phyloP scores from a whole-genome alignment of 2,113 vertebrate species.

The Nyctereutes procyonoides region DNA sequence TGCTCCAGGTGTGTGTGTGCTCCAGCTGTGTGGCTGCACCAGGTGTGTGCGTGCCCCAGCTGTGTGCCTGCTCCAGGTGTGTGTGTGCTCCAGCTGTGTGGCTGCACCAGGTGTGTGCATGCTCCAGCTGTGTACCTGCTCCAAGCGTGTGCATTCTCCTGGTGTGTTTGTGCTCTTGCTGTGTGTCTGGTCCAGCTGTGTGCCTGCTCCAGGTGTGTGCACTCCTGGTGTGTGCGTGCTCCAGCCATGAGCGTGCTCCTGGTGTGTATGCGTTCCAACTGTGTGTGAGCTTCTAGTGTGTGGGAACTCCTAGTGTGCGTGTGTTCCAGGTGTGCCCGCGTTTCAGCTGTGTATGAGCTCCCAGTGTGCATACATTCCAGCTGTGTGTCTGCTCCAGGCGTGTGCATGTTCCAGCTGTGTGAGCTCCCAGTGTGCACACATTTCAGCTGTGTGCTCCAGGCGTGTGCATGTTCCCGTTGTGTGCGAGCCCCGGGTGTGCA shows the following conservation, averaged over 20 bases:
- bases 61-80: not conserved
- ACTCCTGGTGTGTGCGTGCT: not conserved
- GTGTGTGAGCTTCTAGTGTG: too few species aligned
- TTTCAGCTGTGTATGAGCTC: too few species aligned
- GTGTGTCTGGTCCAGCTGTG: not conserved
- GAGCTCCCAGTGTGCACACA: too few species aligned
- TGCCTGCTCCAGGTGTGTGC: not conserved
- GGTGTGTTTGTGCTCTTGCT: not conserved
- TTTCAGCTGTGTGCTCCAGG: too few species aligned
- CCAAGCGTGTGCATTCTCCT: not conserved
- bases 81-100: accelerated
- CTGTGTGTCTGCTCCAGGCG: not conserved
- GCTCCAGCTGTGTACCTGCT: not conserved
- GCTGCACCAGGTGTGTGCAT: too few species aligned
- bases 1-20: accelerated
- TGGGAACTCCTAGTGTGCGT: not conserved
- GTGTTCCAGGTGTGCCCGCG: not conserved
- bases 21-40: not conserved
- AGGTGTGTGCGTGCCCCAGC: accelerated
- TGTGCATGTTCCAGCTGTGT: too few species aligned
- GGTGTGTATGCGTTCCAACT: not conserved
- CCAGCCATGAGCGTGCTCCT: not conserved
- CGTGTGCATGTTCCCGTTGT: not conserved
- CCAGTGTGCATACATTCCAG: too few species aligned
- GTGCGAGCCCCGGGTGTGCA: too few species aligned